Conservation (phyloP, 2,797 vertebrate genomes). For the Pantherophis vulpinus region DNA sequence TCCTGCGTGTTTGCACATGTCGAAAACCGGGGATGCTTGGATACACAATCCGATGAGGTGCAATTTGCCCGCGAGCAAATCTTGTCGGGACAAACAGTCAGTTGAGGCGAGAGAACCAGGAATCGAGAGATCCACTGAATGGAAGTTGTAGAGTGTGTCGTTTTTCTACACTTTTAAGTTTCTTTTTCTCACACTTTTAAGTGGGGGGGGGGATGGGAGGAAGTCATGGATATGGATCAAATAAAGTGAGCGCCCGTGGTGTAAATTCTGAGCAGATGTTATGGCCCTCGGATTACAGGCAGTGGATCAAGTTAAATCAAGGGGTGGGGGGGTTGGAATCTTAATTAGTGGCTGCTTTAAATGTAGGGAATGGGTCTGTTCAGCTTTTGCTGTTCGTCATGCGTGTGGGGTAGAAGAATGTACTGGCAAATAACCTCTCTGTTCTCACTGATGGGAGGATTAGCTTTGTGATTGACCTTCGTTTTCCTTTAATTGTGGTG, state of each 20-base stretch:
- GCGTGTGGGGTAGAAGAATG: background rate
- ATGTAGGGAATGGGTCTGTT: background rate
- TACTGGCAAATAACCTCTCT: background rate
- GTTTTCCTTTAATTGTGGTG: constrained; percentile 4
- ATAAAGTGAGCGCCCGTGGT: background rate
- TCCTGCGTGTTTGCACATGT: constrained; percentile 6
- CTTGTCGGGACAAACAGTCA: background rate
- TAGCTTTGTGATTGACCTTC: constrained; percentile 2
- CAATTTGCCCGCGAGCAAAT: background rate
- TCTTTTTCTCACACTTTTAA: background rate
- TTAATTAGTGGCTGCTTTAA: background rate
- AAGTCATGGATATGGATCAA: background rate
- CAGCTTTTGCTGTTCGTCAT: background rate
- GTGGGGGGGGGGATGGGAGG: background rate
- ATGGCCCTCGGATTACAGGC: background rate
- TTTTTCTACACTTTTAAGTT: background rate
- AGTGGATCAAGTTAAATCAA: background rate
- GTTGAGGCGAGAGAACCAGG: background rate
- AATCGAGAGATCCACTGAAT: background rate
- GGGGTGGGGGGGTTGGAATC: background rate
- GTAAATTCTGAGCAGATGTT: background rate
- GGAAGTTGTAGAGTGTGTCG: no score
- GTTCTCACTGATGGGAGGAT: background rate
- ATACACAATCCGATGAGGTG: background rate
- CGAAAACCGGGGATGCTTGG: background rate